Percentiles rank a stretch among this genome's conserved stretches.
phyloP scores from a whole-genome alignment of 2,888 invertebrate genomes.

The Parnassius smintheus region DNA sequence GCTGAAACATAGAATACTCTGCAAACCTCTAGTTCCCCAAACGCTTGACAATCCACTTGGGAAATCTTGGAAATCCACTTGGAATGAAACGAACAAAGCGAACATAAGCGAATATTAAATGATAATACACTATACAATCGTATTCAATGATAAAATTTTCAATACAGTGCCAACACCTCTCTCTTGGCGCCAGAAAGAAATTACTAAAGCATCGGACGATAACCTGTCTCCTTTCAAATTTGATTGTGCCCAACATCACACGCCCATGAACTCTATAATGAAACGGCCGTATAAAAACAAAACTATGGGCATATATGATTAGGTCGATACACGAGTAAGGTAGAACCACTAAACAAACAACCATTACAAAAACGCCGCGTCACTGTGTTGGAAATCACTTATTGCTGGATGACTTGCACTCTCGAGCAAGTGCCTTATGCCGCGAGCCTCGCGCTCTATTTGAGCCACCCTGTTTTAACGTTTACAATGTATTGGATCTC shows the following conservation, averaged over 20 bases:
- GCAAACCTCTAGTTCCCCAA: constrained; percentile 12
- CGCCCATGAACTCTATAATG: constrained; percentile 81
- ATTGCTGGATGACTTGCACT: constrained; percentile 78
- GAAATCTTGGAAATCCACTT: neutral
- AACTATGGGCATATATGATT: constrained; percentile 81
- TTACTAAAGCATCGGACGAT: constrained; percentile 66
- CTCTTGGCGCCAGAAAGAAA: constrained; percentile 71
- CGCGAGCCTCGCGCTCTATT: constrained; percentile 43
- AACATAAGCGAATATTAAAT: constrained; percentile 34
- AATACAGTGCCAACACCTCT: constrained; percentile 61
- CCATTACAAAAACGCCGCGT: constrained; percentile 75
- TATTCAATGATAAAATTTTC: constrained; percentile 49
- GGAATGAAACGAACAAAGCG: constrained; percentile 28
- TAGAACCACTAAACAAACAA: constrained; percentile 80
- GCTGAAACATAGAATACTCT: too few species aligned
- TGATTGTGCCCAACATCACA: constrained; percentile 78
- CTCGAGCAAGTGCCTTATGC: constrained; percentile 64
- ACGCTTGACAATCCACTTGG: neutral
- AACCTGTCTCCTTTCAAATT: constrained; percentile 78
- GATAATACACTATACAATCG: constrained; percentile 42
- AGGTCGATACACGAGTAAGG: constrained; percentile 80
- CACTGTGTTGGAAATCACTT: constrained; percentile 79
- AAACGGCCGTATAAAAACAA: constrained; percentile 78
- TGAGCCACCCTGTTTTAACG: constrained; percentile 41
- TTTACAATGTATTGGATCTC: constrained; percentile 35